Evolutionary conservation across 2,113 vertebrate species (phyloP).

Genomic region (Eolophus roseicapilla): DNA sequence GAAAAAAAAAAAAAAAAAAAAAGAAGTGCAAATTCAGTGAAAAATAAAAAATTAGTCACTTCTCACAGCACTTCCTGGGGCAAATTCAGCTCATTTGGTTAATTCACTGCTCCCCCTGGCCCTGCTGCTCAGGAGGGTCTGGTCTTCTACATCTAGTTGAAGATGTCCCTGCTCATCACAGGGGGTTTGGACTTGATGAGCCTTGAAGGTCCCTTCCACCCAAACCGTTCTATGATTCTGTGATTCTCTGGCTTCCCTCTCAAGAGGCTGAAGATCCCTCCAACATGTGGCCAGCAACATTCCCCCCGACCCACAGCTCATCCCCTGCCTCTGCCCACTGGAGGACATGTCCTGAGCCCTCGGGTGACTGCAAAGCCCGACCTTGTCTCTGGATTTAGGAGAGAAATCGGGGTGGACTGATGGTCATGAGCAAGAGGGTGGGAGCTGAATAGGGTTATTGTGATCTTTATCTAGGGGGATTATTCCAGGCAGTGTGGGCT

Average conservation of each 20-base stretch:
- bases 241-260: not conserved
- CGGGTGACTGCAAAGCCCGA: not conserved
- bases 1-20: not conserved
- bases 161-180: not conserved
- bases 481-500: not conserved
- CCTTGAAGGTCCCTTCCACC: not conserved
- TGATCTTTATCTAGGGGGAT: conserved; percentile 49
- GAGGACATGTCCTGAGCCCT: not conserved
- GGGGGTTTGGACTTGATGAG: not conserved
- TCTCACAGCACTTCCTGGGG: not conserved
- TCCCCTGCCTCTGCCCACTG: fast-evolving
- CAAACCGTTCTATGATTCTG: not conserved
- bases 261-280: not conserved
- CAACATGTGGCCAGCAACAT: fast-evolving
- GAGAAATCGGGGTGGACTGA: conserved; percentile 27
- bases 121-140: not conserved
- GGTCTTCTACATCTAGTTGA: not conserved
- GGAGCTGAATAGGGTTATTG: conserved; percentile 32
- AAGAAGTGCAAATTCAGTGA: not conserved
- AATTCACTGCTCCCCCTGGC: not conserved
- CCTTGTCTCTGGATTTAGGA: not conserved
- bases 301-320: fast-evolving
- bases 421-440: conserved; percentile 18
- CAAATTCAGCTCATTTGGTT: not conserved
- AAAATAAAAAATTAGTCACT: not conserved